phyloP scores from a whole-genome alignment of 2,888 invertebrate species.

The Cylloceria caligata region DNA sequence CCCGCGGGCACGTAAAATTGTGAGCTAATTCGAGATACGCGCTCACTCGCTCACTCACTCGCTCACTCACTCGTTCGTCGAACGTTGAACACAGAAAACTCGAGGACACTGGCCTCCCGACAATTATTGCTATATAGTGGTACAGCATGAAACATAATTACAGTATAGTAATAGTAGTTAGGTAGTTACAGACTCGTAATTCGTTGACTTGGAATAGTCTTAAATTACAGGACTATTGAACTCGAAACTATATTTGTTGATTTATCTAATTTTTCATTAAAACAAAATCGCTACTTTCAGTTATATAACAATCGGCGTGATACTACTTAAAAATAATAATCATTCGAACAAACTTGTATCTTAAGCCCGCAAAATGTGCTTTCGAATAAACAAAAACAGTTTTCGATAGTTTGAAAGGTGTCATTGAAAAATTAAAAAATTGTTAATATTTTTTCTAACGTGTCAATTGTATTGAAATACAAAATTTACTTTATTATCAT shows the following conservation, averaged over 20 bases:
- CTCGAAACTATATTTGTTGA: conserved; percentile 36
- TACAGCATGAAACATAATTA: conserved; percentile 48
- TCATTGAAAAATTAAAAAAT: too few relatives aligned
- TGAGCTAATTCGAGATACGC: conserved; percentile 74
- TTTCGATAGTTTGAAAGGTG: too few relatives aligned
- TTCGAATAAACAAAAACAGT: too few relatives aligned
- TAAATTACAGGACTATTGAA: conserved; percentile 14
- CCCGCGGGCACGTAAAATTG: conserved; percentile 72
- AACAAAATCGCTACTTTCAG: background rate
- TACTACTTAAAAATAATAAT: background rate
- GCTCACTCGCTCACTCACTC: conserved; percentile 22
- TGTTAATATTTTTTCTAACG: too few relatives aligned
- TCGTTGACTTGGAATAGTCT: conserved; percentile 21
- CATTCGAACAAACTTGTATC: background rate
- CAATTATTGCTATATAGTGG: conserved; percentile 29
- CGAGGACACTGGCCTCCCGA: conserved; percentile 65
- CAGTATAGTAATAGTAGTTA: conserved; percentile 40
- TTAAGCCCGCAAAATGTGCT: too few relatives aligned
- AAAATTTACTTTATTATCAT: too few relatives aligned
- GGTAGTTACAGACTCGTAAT: conserved; percentile 41
- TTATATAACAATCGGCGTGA: background rate
- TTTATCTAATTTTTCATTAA: background rate
- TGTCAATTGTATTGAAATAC: too few relatives aligned
- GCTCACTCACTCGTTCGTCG: conserved; percentile 20
- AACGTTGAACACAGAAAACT: conserved; percentile 54